A percentile compares a stretch with the other conserved stretches of the same genome.
Conservation (phyloP, 2,113 vertebrate genomes). For the Gavia stellata region DNA sequence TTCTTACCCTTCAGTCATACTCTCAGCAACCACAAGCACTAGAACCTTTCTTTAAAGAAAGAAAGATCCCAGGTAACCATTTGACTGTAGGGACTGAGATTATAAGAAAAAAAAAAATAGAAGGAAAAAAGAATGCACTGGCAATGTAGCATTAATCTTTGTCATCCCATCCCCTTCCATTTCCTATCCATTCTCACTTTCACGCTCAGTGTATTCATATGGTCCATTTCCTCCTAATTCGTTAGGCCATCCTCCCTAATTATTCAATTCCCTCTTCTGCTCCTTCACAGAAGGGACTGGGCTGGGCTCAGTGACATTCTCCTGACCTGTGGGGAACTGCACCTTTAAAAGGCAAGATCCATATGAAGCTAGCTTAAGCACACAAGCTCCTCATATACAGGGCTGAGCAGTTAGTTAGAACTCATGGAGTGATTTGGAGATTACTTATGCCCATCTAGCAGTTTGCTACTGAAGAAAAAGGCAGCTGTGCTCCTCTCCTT, state of each 20-base stretch:
- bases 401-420: background rate
- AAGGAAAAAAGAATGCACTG: rapidly evolving
- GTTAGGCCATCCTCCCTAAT: background rate
- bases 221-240: background rate
- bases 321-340: background rate
- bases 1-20: background rate
- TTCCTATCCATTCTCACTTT: background rate
- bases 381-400: background rate
- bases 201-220: background rate
- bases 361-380: background rate
- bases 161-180: background rate
- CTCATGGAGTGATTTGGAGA: background rate
- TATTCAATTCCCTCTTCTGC: background rate
- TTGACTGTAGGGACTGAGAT: background rate
- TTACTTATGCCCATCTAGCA: background rate
- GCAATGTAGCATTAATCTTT: background rate
- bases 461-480: background rate
- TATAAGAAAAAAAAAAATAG: background rate
- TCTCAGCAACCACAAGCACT: background rate
- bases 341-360: background rate
- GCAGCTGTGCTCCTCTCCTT: background rate
- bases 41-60: background rate
- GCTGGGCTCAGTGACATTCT: background rate
- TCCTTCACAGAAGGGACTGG: background rate
- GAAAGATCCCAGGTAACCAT: background rate